Conservation (phyloP, 1,140 invertebrate species). For the Cotesia glomerata region DNA sequence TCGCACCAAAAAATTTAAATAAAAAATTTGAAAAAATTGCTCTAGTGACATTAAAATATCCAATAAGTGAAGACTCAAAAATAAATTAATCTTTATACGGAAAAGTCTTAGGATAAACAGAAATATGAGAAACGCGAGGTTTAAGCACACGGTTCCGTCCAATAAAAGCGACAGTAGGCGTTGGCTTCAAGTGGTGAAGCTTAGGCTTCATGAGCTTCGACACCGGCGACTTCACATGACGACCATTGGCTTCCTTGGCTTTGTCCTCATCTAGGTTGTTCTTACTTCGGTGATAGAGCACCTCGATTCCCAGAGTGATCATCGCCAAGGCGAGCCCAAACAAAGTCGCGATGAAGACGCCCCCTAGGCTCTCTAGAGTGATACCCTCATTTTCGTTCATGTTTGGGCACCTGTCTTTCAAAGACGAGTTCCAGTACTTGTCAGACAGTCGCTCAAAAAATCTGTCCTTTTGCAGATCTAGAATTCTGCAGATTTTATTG, state of each 20-base stretch:
- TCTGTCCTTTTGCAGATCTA: constrained; percentile 84
- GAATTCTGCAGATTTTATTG: constrained; percentile 63
- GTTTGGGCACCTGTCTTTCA: constrained; percentile 71
- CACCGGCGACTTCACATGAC: constrained; percentile 38
- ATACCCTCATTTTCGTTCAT: constrained; percentile 86
- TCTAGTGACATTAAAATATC: no score
- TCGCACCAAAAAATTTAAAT: no score
- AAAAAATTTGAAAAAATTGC: no score
- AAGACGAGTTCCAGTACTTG: constrained; percentile 84
- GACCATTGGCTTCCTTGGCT: constrained; percentile 37
- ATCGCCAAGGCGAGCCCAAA: constrained; percentile 83
- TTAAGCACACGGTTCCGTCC: constrained; percentile 43
- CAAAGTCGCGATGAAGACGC: constrained; percentile 87
- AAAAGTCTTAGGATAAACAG: constrained; percentile 62
- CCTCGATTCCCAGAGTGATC: constrained; percentile 79
- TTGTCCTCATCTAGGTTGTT: constrained; percentile 60
- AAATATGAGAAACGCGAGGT: constrained; percentile 62
- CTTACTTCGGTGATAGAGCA: constrained; percentile 76
- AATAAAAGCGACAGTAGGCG: constrained; percentile 49
- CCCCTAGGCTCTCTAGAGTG: constrained; percentile 84
- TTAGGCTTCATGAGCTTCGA: constrained; percentile 46
- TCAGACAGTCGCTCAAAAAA: constrained; percentile 79
- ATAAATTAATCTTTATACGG: constrained; percentile 54
- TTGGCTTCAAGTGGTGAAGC: constrained; percentile 59
- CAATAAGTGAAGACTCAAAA: neutral